Evolutionary conservation across 2,888 invertebrate species (phyloP).

Genomic region (Pseudococcus viburni): DNA sequence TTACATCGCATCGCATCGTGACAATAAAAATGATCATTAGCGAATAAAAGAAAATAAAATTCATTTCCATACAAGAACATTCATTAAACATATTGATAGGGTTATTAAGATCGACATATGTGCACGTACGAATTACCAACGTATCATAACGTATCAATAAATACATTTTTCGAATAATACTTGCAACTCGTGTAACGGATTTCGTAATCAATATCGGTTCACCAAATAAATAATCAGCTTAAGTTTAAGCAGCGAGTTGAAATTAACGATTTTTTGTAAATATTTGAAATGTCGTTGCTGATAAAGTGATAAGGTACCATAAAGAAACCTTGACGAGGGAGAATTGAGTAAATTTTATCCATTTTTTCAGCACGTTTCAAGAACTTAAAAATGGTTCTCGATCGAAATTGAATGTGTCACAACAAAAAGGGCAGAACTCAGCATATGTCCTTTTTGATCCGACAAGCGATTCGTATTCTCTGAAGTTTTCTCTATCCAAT

Average conservation of each 20-base stretch:
- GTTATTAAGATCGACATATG: conserved; percentile 28
- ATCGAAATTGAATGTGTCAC: no score
- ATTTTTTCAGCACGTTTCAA: no score
- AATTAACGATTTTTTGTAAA: background rate
- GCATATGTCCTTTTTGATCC: no score
- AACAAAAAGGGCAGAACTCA: no score
- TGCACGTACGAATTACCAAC: background rate
- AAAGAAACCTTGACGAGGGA: no score
- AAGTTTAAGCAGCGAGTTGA: no score
- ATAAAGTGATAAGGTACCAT: no score
- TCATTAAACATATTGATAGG: conserved; percentile 30
- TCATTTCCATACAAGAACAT: conserved; percentile 27
- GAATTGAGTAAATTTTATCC: no score
- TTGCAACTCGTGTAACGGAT: conserved; percentile 24
- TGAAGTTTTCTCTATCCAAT: no score
- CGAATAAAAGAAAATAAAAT: background rate
- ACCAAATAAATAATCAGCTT: background rate
- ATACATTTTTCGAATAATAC: background rate
- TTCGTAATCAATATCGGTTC: background rate
- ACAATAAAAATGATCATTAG: background rate
- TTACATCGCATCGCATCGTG: background rate
- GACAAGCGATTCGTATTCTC: no score
- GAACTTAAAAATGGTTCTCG: no score
- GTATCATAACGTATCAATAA: conserved; percentile 14
- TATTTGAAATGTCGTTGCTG: background rate